Conservation (phyloP, 1,140 invertebrate species). For the Trichonephila clavata region DNA sequence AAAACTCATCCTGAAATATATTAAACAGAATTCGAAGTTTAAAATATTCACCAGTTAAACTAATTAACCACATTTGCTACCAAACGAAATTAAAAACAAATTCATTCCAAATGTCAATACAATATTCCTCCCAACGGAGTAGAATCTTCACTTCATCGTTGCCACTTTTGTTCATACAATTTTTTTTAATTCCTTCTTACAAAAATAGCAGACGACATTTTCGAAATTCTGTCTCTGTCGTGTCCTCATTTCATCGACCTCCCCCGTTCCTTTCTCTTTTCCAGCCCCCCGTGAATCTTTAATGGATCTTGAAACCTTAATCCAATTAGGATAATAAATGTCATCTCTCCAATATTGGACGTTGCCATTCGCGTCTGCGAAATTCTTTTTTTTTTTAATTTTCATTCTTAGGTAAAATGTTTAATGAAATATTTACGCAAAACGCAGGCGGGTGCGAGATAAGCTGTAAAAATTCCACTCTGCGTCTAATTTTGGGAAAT, state of each 20-base stretch:
- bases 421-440: constrained; percentile 30
- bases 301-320: constrained; percentile 52
- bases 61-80: constrained; percentile 16
- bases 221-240: background rate
- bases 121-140: background rate
- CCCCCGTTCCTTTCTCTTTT: background rate
- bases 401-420: constrained; percentile 16
- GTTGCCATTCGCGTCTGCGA: background rate
- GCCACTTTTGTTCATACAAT: background rate
- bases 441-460: background rate
- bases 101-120: constrained; percentile 17
- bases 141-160: background rate
- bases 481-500: background rate
- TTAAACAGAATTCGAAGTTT: background rate
- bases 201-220: constrained; percentile 5
- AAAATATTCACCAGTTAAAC: background rate
- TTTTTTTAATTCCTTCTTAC: background rate
- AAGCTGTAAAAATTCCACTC: background rate
- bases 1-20: background rate
- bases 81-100: background rate
- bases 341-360: constrained; percentile 20
- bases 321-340: constrained; percentile 55
- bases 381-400: constrained; percentile 8
- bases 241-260: background rate
- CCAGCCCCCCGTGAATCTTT: background rate